Base-by-base conservation (phyloP, 1,140 invertebrate genomes). In the Sycobia sp. region DNA sequence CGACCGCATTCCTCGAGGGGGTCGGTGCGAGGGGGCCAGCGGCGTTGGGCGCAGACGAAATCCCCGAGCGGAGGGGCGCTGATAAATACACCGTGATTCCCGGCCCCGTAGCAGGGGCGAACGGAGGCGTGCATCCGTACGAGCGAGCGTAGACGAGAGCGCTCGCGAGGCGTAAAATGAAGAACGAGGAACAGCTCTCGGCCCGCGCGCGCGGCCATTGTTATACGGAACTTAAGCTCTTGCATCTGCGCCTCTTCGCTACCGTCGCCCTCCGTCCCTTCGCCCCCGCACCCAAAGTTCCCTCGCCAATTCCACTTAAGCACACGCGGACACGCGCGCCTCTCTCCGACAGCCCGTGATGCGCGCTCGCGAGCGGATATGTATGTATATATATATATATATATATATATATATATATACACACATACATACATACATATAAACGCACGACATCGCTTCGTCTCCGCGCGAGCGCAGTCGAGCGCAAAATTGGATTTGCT, bases 401-500 rank as follows among this genome's bases (percentile, higher is more conserved):
- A n/a, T n/a, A n/a, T n/a, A n/a, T n/a, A n/a, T n/a, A n/a, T n/a
- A n/a, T n/a, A n/a, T n/a, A n/a, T n/a, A n/a, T n/a, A n/a, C n/a
- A n/a, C n/a, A n/a, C n/a, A n/a, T n/a, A n/a, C n/a, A n/a, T n/a
- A n/a, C n/a, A n/a, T n/a, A n/a, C n/a, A n/a, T n/a, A n/a, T n/a
- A n/a, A n/a, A n/a, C n/a, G n/a, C n/a, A n/a, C n/a, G n/a, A n/a
- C n/a, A n/a, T n/a, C n/a, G n/a, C n/a, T n/a, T n/a, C n/a, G n/a
- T 61, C 62, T 49, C 23, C 20, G 11, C 20, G 56, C 18, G n/a
- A 56, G 43, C 49, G 69, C 72, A 67, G 61, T 67, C 66, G 56
- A 69, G 66, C 72, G 71, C 68, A 55, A 71, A 72, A 74, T 75
- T 74, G 73, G 71, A 73, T 74, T 73, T 68, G 50, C 25, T 63